These are phyloP conservation scores for Ephydatia muelleri DNA, from an alignment of 37 sponge, comb jelly and placozoan species.

Conservation along the genomic window DNA sequence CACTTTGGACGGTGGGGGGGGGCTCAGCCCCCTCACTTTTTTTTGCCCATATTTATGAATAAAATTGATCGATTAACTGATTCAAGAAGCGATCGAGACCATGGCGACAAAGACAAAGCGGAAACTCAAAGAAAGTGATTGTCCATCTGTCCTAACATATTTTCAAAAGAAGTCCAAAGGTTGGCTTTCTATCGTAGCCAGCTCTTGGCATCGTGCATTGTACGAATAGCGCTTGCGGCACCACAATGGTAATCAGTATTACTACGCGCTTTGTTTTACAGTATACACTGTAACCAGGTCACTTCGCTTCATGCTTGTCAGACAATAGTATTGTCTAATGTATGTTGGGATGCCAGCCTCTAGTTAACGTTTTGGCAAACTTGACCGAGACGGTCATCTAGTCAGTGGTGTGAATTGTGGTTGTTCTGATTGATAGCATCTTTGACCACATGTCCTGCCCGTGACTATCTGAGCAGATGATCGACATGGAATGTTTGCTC, in stretches of 20 bases:
- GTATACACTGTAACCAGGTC: conserved; percentile 1
- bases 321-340: neutral
- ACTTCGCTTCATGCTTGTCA: conserved; percentile 1
- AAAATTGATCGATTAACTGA: neutral
- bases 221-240: conserved; percentile 1
- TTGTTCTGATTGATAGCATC: conserved; percentile 1
- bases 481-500: neutral
- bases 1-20: conserved; percentile 1
- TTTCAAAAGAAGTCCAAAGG: conserved; percentile 1
- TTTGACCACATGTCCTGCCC: conserved; percentile 1
- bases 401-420: neutral
- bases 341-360: conserved; percentile 1
- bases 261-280: neutral
- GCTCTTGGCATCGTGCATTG: neutral
- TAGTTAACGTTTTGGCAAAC: conserved; percentile 1
- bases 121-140: conserved; percentile 1
- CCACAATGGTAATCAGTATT: neutral
- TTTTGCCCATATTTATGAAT: conserved; percentile 1
- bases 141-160: conserved; percentile 1
- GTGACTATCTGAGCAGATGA: conserved; percentile 1
- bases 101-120: conserved; percentile 1
- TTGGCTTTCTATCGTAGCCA: conserved; percentile 1
- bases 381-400: conserved; percentile 1
- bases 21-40: conserved; percentile 1
- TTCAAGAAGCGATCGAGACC: conserved; percentile 1